Conservation (phyloP, 2,797 vertebrate species). For the Iguana delicatissima region DNA sequence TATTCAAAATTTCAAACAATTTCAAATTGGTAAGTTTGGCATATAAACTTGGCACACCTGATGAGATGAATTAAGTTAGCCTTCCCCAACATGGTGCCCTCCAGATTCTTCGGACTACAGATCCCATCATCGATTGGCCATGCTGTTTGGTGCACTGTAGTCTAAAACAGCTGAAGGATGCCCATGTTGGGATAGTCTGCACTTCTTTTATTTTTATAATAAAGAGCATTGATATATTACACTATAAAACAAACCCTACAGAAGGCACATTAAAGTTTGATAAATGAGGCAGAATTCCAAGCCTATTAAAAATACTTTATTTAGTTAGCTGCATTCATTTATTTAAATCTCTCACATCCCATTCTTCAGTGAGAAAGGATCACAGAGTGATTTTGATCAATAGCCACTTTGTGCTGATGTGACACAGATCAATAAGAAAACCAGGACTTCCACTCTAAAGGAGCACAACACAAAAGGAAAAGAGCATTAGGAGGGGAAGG, state of each 20-base stretch:
- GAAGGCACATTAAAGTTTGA: not conserved
- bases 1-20: not conserved
- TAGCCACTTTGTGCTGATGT: too few species aligned
- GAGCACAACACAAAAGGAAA: not conserved
- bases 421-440: not conserved
- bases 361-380: not conserved
- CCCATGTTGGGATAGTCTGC: not conserved
- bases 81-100: not conserved
- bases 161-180: not conserved
- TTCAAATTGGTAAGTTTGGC: not conserved
- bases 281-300: not conserved
- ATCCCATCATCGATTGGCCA: not conserved
- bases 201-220: not conserved
- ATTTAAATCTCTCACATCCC: not conserved
- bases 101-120: not conserved
- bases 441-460: not conserved
- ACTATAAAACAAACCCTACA: not conserved
- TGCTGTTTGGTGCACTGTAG: not conserved
- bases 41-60: not conserved
- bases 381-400: not conserved
- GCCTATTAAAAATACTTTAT: too few species aligned
- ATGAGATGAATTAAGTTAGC: not conserved
- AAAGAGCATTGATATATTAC: not conserved
- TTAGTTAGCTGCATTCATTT: too few species aligned
- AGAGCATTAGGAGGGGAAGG: not conserved